Evolutionary conservation across 2,888 invertebrate species (phyloP).

Genomic region (Cheilosia vernalis): DNA sequence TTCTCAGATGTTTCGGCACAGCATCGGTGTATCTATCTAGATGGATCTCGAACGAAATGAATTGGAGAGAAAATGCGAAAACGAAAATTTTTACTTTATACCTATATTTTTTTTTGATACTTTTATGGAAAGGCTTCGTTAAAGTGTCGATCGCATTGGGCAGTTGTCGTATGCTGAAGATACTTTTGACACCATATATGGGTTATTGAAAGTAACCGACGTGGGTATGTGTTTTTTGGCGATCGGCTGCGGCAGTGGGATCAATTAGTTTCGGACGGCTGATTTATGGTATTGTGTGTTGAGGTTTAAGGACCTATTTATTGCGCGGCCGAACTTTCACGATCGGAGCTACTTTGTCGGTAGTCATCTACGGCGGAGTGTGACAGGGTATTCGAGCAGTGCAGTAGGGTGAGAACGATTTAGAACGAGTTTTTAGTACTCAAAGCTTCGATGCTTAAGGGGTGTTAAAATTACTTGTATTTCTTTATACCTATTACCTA

Average conservation of each 20-base stretch:
- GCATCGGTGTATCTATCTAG: conserved; percentile 55
- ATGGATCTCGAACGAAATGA: conserved; percentile 67
- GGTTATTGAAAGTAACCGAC: conserved; percentile 22
- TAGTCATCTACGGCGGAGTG: not conserved
- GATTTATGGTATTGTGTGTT: conserved; percentile 43
- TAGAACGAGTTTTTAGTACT: too few relatives aligned
- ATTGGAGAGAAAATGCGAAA: conserved; percentile 33
- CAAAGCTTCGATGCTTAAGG: too few relatives aligned
- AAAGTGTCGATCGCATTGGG: conserved; percentile 25
- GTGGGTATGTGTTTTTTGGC: not conserved
- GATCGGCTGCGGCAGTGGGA: conserved; percentile 10
- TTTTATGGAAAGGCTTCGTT: conserved; percentile 46
- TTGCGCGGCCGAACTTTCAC: conserved; percentile 16
- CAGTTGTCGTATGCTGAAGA: conserved; percentile 17
- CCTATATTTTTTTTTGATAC: not conserved
- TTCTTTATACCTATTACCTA: too few relatives aligned
- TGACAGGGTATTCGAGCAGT: not conserved
- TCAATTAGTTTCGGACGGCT: conserved; percentile 55
- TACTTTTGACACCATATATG: conserved; percentile 56
- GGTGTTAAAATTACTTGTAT: too few relatives aligned
- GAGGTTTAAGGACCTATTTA: not conserved
- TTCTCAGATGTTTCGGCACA: conserved; percentile 33
- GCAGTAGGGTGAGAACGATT: too few relatives aligned
- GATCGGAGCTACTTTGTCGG: not conserved
- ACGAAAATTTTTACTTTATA: not conserved